Evolutionary conservation across 2,113 vertebrate genomes (phyloP).

Genomic region (Menidia beryllina): DNA sequence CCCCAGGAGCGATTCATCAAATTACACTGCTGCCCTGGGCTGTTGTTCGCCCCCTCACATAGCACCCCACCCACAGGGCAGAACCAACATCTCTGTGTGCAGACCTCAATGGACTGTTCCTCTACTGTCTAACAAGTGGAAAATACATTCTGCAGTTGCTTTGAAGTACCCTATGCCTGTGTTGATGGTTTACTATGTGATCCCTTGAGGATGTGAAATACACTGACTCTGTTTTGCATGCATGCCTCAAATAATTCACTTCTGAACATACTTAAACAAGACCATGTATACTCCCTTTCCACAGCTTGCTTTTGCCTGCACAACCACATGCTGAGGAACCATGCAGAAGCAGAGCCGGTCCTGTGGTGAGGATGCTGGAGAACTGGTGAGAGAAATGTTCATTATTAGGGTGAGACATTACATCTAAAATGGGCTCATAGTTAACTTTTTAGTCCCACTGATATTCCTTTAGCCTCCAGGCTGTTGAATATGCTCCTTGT

Average conservation of each 20-base stretch:
- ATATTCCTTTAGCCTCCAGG: slow-evolving; percentile 35
- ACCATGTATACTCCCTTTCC: slow-evolving; percentile 58
- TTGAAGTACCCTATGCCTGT: background rate
- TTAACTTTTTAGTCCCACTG: no score
- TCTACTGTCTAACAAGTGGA: slow-evolving; percentile 14
- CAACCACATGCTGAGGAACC: slow-evolving; percentile 16
- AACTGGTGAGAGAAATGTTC: slow-evolving; percentile 40
- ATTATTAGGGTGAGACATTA: no score
- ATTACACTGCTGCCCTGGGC: background rate
- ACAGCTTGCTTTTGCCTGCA: slow-evolving; percentile 56
- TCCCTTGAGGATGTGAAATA: background rate
- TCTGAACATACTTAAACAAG: slow-evolving; percentile 26
- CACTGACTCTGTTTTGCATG: background rate
- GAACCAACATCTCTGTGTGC: background rate
- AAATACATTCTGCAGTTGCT: background rate
- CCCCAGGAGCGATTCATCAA: background rate
- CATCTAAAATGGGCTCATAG: no score
- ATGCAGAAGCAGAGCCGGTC: slow-evolving; percentile 46
- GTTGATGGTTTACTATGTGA: background rate
- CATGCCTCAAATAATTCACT: slow-evolving; percentile 2
- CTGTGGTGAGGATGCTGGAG: slow-evolving; percentile 66
- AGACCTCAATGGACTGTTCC: slow-evolving; percentile 27
- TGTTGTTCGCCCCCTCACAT: background rate
- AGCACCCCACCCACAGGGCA: background rate
- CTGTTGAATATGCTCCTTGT: slow-evolving; percentile 36